Evolutionary conservation across 1,140 invertebrate species (phyloP).

Genomic region (Drosophila melanogaster): Release_6_plus_ISO1_MT NT_033779.5:10055001-10055500

Average conservation of each 20-base stretch:
- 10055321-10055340: conserved; percentile 86
- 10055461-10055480: conserved; percentile 35
- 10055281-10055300: conserved; percentile 87
- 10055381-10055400: conserved; percentile 86
- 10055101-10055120: conserved; percentile 38
- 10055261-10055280: conserved; percentile 86
- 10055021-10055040: conserved; percentile 54
- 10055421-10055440: conserved; percentile 84
- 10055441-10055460: conserved; percentile 48
- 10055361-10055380: conserved; percentile 86
- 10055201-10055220: conserved; percentile 19
- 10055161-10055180: conserved; percentile 30
- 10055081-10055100: conserved; percentile 49
- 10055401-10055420: conserved; percentile 86
- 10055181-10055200: conserved; percentile 16
- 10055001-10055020: conserved; percentile 58
- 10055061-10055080: conserved; percentile 61
- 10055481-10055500: conserved; percentile 20
- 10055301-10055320: conserved; percentile 86
- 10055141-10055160: conserved; percentile 26
- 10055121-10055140: conserved; percentile 26
- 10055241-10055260: conserved; percentile 85
- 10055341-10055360: conserved; percentile 87
- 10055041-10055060: conserved; percentile 46
- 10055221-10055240: conserved; percentile 70